These are phyloP conservation scores for Prionace glauca DNA, from an alignment of 2,797 vertebrate genomes.

Conservation along the genomic window DNA sequence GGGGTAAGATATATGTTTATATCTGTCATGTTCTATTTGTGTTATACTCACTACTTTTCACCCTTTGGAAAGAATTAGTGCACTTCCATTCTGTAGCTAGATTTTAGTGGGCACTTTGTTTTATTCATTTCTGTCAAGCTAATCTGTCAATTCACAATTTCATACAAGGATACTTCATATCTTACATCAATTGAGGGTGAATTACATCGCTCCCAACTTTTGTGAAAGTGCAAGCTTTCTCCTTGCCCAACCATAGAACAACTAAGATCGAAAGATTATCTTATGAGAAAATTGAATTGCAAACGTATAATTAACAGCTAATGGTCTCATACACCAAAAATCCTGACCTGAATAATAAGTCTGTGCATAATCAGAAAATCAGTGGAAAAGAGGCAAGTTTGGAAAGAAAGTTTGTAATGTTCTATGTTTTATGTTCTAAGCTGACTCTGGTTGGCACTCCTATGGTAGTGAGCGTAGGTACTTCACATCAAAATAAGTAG, in stretches of 20 bases:
- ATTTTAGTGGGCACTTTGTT: neutral
- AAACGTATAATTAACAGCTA: neutral
- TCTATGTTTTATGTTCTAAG: too few species aligned
- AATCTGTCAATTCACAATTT: neutral
- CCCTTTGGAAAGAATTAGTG: neutral
- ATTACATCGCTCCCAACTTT: neutral
- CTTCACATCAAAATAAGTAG: neutral
- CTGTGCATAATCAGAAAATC: neutral
- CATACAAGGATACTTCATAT: neutral
- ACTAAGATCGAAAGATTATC: neutral
- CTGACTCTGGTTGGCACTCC: neutral
- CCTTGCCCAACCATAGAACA: neutral
- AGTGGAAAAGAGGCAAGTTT: neutral
- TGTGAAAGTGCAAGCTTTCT: neutral
- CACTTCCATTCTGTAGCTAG: neutral
- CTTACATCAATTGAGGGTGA: neutral
- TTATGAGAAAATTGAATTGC: neutral
- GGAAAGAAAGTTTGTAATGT: too few species aligned
- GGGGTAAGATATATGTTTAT: conserved; percentile 66
- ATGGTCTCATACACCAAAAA: neutral
- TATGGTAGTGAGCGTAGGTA: neutral
- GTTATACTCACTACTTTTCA: neutral
- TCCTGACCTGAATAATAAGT: neutral
- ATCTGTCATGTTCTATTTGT: neutral
- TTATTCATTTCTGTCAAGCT: neutral